These are phyloP conservation scores for Zhengitettix transpicula DNA, from an alignment of 2,888 invertebrate species.

Conservation along the genomic window DNA sequence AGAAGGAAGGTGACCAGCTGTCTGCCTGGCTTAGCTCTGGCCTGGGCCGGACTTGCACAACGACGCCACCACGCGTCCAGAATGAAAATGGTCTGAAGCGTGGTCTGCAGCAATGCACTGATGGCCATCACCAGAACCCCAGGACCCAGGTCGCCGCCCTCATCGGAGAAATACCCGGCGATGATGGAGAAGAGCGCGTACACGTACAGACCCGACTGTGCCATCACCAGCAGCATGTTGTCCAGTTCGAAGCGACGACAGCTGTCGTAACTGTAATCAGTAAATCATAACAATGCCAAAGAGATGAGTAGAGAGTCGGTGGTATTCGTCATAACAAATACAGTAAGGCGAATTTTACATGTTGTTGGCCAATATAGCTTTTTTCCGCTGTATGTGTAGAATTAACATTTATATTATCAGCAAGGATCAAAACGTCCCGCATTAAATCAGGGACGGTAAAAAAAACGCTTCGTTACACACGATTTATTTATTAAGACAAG, in stretches of 20 bases:
- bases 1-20: constrained; percentile 85
- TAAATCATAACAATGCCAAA: too few species aligned
- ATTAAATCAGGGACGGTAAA: too few species aligned
- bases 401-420: too few species aligned
- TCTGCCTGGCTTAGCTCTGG: constrained; percentile 73
- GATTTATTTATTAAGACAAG: too few species aligned
- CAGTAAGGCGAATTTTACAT: too few species aligned
- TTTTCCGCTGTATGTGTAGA: too few species aligned
- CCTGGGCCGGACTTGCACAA: constrained; percentile 64
- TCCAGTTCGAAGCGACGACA: constrained; percentile 32
- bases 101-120: constrained; percentile 73
- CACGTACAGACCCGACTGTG: constrained; percentile 75
- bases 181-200: constrained; percentile 77
- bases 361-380: too few species aligned
- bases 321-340: too few species aligned
- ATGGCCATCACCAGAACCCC: constrained; percentile 61
- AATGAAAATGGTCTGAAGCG: constrained; percentile 79
- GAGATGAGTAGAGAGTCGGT: too few species aligned
- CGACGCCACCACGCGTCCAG: constrained; percentile 75
- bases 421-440: too few species aligned
- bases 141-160: background rate
- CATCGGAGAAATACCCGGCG: constrained; percentile 42
- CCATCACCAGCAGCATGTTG: constrained; percentile 65
- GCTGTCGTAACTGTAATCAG: background rate
- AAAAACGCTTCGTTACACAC: too few species aligned